Conservation (phyloP, 2,113 vertebrate genomes). For the Glaucomys volans region DNA sequence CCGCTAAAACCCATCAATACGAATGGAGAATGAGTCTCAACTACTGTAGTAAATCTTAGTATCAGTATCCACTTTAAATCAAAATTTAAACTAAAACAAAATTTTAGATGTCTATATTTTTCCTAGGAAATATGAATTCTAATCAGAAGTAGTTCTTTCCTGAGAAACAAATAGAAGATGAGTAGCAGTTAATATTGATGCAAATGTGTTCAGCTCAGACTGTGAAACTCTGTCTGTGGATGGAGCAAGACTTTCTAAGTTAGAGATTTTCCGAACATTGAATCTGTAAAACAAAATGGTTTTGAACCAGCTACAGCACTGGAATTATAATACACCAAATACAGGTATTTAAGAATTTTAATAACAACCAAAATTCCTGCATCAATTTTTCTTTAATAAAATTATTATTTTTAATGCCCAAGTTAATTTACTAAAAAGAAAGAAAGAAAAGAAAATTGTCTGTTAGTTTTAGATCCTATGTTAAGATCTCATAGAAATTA, state of each 20-base stretch:
- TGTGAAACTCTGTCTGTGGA: background rate
- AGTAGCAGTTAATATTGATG: background rate
- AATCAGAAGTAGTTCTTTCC: slow-evolving; percentile 14
- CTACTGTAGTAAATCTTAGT: slow-evolving; percentile 63
- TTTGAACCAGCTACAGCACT: background rate
- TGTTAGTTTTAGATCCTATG: background rate
- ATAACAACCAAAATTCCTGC: background rate
- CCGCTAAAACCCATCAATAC: slow-evolving; percentile 26
- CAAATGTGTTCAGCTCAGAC: background rate
- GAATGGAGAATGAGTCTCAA: slow-evolving; percentile 65
- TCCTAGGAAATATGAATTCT: background rate
- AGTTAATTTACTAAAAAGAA: background rate
- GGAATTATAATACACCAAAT: background rate
- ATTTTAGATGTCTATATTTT: slow-evolving; percentile 32
- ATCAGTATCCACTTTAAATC: slow-evolving; percentile 42
- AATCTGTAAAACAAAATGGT: background rate
- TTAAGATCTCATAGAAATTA: background rate
- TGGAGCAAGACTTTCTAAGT: background rate
- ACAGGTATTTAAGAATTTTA: background rate
- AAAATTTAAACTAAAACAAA: slow-evolving; percentile 62
- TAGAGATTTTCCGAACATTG: background rate
- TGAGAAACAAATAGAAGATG: background rate
- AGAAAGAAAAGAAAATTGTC: background rate
- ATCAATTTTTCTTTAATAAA: background rate
- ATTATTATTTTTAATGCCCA: slow-evolving; percentile 1